Conservation (phyloP, 2,888 invertebrate species). For the Eumacrocentrus americanus region DNA sequence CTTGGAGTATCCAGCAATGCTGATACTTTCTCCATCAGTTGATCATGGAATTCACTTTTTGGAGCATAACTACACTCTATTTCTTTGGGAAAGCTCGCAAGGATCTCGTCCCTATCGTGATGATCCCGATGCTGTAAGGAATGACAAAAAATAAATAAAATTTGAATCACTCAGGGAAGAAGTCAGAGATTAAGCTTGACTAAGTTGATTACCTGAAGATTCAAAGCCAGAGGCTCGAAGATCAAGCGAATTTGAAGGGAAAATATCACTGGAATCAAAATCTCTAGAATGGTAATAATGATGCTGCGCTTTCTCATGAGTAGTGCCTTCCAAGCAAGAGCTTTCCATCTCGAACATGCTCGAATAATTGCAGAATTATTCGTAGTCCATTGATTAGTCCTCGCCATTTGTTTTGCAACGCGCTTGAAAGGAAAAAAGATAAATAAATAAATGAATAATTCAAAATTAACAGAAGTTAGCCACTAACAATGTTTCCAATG, state of each 20-base stretch:
- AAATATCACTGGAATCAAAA: slow-evolving; percentile 35
- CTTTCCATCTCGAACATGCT: slow-evolving; percentile 19
- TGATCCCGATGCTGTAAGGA: background rate
- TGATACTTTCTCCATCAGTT: slow-evolving; percentile 35
- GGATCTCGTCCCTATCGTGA: slow-evolving; percentile 15
- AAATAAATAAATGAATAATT: too few species aligned
- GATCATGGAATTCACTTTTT: slow-evolving; percentile 27
- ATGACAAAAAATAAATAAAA: background rate
- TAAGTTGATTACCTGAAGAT: slow-evolving; percentile 26
- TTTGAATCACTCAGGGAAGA: background rate
- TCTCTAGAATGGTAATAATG: slow-evolving; percentile 30
- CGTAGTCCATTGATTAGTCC: slow-evolving; percentile 8
- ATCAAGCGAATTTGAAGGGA: slow-evolving; percentile 39
- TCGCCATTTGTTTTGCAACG: background rate
- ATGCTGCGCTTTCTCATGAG: slow-evolving; percentile 33
- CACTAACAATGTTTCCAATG: too few species aligned
- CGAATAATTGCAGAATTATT: slow-evolving; percentile 5
- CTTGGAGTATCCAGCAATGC: slow-evolving; percentile 27
- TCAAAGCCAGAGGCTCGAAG: slow-evolving; percentile 36
- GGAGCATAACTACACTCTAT: slow-evolving; percentile 35
- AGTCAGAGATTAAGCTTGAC: background rate
- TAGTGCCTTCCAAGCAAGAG: slow-evolving; percentile 37
- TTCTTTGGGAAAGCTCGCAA: slow-evolving; percentile 24
- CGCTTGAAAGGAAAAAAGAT: too few species aligned
- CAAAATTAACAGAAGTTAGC: too few species aligned